Conservation (phyloP, 2,888 invertebrate species). For the Agrochola lota region DNA sequence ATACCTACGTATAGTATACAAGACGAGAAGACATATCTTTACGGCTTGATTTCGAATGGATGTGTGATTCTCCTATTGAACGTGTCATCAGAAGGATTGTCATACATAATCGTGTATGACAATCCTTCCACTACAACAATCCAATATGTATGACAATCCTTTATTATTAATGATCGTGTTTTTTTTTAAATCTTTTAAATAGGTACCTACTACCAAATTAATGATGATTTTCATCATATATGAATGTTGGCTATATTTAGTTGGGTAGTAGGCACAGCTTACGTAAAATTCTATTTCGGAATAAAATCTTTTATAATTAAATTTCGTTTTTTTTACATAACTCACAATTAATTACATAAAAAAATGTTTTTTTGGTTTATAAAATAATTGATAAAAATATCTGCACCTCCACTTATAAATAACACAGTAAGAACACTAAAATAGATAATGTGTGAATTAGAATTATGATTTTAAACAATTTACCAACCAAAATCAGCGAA, state of each 20-base stretch:
- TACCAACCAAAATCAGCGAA: neutral
- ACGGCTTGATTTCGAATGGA: conserved; percentile 34
- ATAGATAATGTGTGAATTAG: neutral
- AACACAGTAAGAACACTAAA: neutral
- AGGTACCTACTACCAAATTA: neutral
- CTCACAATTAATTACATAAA: neutral
- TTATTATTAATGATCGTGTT: no score
- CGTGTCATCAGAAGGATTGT: conserved; percentile 22
- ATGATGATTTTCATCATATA: neutral
- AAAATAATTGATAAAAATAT: neutral
- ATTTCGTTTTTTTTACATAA: neutral
- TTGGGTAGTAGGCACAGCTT: no score
- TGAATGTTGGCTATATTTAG: neutral
- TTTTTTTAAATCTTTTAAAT: no score
- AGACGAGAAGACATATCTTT: conserved; percentile 14
- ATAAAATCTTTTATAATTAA: neutral
- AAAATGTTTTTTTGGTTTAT: no score
- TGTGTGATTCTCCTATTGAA: conserved; percentile 29
- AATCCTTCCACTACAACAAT: no score
- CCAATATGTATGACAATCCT: no score
- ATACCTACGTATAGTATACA: conserved; percentile 21
- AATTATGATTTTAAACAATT: no score
- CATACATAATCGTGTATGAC: no score
- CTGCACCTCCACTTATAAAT: neutral
- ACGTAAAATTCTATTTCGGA: neutral